Evolutionary conservation across 2,113 vertebrate species (phyloP).

Genomic region (Pluvialis apricaria): DNA sequence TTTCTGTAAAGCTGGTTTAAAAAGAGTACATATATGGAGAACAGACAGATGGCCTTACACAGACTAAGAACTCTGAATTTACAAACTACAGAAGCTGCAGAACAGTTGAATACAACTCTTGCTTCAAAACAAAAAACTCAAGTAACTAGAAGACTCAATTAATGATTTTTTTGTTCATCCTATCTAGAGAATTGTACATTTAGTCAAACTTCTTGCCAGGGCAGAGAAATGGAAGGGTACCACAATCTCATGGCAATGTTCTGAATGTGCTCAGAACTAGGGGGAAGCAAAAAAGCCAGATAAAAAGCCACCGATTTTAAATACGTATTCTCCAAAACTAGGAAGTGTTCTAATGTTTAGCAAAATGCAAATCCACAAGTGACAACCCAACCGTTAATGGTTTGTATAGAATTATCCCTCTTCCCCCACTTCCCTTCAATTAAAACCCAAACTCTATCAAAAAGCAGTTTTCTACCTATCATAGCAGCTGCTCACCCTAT

Average conservation of each 20-base stretch:
- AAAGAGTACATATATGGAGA: not conserved
- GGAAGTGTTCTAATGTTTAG: not conserved
- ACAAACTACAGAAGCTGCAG: not conserved
- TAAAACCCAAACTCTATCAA: not conserved
- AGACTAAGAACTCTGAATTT: not conserved
- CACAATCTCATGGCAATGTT: not conserved
- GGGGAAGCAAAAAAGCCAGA: not conserved
- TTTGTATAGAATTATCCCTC: not conserved
- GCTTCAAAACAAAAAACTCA: not conserved
- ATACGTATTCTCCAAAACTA: not conserved
- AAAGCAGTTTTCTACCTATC: not conserved
- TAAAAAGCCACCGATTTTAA: not conserved
- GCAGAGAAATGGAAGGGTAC: not conserved
- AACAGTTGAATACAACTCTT: not conserved
- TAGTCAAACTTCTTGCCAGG: not conserved
- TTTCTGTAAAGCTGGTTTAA: not conserved
- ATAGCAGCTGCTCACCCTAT: not conserved
- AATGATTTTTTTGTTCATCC: not conserved
- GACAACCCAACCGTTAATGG: not conserved
- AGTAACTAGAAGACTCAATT: not conserved
- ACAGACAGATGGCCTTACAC: accelerated
- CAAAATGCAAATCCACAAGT: not conserved
- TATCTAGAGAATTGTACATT: not conserved
- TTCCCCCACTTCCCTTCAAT: not conserved
- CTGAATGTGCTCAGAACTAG: not conserved